Evolutionary conservation across 2,113 vertebrate genomes (phyloP), one percentile per base, ranked within the genome.

Genomic region (Climacteris rufus): DNA sequence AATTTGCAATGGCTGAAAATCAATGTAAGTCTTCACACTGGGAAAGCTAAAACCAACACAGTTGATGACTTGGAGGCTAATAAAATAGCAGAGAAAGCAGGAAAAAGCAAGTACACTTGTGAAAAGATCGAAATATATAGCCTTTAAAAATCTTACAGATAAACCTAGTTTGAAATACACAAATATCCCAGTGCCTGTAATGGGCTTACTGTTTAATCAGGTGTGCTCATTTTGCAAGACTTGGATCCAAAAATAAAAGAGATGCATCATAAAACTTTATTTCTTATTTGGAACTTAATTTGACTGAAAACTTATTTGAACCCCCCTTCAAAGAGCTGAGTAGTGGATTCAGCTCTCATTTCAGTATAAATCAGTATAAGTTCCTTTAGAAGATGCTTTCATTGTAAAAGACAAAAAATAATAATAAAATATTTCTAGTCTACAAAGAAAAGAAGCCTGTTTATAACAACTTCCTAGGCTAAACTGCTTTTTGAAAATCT

Each of bases 1-100:
- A 42, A 96, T 94, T 61, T 88, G 19, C 52, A 83, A 54, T 40
- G 75, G 54, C 75, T 94, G 71, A 91, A 97, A 96, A 95, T 95
- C 96, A 90, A 74, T 91, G 63, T 28, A 90, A 54, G 47, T 50
- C 50, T 90, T 83, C 52, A 77, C 66, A 91, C 17, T 45, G 59
- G 16, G 39, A 87, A 96, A 92, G 42, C 54, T 72, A 86, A 96
- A 88, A 72, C 27, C 19, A 80, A 83, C 33, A 40, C 54, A 65
- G 33, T 33, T 31, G 68, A 86, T 88, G 27, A 79, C 59, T 87
- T 61, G 25, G 18, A 89, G 50, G 11, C 52, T 52, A 93, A 88
- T 54, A 69, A 87, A 91, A 80, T 30, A 66, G 24, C 31, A 35
- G 22, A 84, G 15, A 53, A 82, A 87, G 31, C 7, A 45, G 28